Evolutionary conservation across 2,113 vertebrate species (phyloP), one percentile per base, ranked within the genome.

Genomic region (Peromyscus polionotus): DNA sequence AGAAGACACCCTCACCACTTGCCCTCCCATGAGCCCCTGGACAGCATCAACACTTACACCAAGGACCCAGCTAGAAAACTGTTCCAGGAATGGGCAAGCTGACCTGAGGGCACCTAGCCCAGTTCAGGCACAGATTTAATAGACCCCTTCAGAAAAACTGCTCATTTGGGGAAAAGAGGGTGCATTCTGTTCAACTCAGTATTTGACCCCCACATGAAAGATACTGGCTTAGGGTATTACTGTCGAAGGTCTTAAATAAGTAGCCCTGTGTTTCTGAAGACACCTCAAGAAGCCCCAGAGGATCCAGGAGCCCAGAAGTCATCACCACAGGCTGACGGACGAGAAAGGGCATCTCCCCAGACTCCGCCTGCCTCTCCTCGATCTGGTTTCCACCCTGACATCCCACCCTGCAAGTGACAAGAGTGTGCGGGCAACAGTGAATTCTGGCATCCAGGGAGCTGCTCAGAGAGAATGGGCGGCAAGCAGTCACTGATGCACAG

Each of bases 161-260:
- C 80, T 75, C 24, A 24, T 16, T 6, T 57, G 9, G 33, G 39
- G 28, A n/a, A 83, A 95, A 93, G 65, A 12, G 3, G 81, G 8
- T 28, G 19, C n/a, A 51, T 51, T 92, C 54, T 84, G 76, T 59
- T 83, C 22, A 59, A 54, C 68, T 72, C 8, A 31, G 3, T 31
- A 83, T 24, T 45, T 73, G 33, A 59, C 45, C 4, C 28, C 83
- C 10, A 95, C n/a, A 89, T 17, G 42, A 13, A 73, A 65, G 88
- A 12, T 6, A 67, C 2, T 77, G 28, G 51, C 65, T 79, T 1
- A 89, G 85, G 86, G 42, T n/a, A 17, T 39, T 16, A 16, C 8
- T 39, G n/a, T 59, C 73, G 70, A 88, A 94, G 61, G 16, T n/a
- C 59, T 95, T 48, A 70, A 57, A 28, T 61, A 80, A 88, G 48